Base-by-base conservation (phyloP, 1,140 invertebrate genomes). In the Drosophila insularis region DNA sequence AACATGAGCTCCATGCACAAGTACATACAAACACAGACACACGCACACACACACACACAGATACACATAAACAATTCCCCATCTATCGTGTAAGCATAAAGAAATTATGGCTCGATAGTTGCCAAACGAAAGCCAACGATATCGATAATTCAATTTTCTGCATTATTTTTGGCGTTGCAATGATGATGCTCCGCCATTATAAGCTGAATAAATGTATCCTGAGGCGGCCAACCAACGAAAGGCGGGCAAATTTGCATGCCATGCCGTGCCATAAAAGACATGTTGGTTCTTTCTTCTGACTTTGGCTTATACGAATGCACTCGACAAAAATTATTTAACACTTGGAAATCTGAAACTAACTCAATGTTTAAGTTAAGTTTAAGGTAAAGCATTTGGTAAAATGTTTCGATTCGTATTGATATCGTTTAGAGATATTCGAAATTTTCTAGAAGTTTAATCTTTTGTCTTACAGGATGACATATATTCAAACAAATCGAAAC, bases 111-210 rank as follows among this genome's bases (percentile, higher is more conserved):
- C 79, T 71, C 75, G 62, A 80, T 78, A 80, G 77, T 77, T 78
- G 71, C 56, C 59, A 61, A 40, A 63, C 71, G 32, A 71, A 37
- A 58, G 56, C 54, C 84, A 89, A 71, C 74, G 78, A 58, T 74
- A 74, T 89, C 84, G 84, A 89, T 89, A 89, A 89, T 89, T 89
- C 84, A 89, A 89, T 89, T 89, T 84, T 84, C 77, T 89, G 84
- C 84, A 89, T 89, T 89, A 89, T 89, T 89, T 50, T 89, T 78
- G 84, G 84, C 66, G 84, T 74, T 84, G 67, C 68, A 69, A 78
- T 78, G 75, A 76, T 87, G 70, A 79, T 66, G 82, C 84, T 70
- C 56, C 53, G 80, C 76, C 84, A 82, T 87, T 89, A 80, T 89
- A 71, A 80, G 85, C 84, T 78, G 77, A 89, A 80, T 81, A 87